Evolutionary conservation across 2,888 invertebrate species (phyloP).

Genomic region (Deilephila elpenor): DNA sequence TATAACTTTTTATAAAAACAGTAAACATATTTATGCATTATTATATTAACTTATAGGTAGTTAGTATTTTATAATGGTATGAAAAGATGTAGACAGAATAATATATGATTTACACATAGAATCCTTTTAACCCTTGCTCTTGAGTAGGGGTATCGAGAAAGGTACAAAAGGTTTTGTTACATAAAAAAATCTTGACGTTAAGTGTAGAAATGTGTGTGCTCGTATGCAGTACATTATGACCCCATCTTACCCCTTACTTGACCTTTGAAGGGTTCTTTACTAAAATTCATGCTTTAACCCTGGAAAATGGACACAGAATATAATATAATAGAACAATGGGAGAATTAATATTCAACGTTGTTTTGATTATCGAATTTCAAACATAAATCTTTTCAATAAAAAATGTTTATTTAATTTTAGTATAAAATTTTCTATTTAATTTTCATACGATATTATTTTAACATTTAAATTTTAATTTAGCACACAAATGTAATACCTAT

Average conservation of each 20-base stretch:
- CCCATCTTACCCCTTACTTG: constrained; percentile 10
- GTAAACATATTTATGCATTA: no score
- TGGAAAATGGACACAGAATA: not conserved
- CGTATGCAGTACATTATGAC: constrained; percentile 1
- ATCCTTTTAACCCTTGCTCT: not conserved
- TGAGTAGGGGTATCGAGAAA: not conserved
- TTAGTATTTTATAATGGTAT: no score
- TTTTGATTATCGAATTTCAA: not conserved
- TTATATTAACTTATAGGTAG: no score
- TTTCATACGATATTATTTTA: not conserved
- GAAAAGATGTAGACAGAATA: no score
- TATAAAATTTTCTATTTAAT: not conserved
- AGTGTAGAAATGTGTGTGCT: constrained; percentile 10
- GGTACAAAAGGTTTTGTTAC: constrained; percentile 16
- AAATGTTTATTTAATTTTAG: not conserved
- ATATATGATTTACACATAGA: not conserved
- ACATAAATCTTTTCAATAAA: not conserved
- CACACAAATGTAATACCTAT: not conserved
- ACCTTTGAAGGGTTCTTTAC: constrained; percentile 10
- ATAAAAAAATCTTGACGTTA: not conserved
- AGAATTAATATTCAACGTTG: no score
- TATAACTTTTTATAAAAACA: no score
- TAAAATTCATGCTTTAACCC: not conserved
- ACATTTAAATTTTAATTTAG: not conserved
- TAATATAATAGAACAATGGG: not conserved